Conservation (phyloP, 2,888 invertebrate genomes). For the Helleia helle region DNA sequence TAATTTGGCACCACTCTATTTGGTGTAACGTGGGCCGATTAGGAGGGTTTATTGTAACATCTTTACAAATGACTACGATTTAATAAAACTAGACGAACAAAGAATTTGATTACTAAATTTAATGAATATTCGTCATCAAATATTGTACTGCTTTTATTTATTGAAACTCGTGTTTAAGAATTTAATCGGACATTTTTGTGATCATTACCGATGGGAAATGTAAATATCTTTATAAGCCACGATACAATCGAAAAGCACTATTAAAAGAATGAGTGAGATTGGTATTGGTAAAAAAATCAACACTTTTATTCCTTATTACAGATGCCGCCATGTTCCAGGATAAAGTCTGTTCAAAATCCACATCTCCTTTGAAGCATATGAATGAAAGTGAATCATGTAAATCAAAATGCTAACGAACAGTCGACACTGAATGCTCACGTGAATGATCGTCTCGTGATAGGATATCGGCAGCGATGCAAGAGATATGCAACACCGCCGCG, state of each 20-base stretch:
- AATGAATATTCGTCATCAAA: too few relatives aligned
- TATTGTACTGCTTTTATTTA: too few relatives aligned
- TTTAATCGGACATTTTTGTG: too few relatives aligned
- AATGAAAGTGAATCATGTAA: constrained; percentile 19
- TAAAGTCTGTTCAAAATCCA: constrained; percentile 24
- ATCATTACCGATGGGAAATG: too few relatives aligned
- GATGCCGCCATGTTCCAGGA: constrained; percentile 16
- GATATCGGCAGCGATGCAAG: constrained; percentile 69
- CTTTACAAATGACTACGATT: constrained; percentile 15
- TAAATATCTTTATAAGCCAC: too few relatives aligned
- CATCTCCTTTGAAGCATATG: constrained; percentile 7
- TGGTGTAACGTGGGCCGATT: constrained; percentile 38
- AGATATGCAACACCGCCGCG: constrained; percentile 71
- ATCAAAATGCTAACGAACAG: constrained; percentile 56
- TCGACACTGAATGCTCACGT: constrained; percentile 46
- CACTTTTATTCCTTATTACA: too few relatives aligned
- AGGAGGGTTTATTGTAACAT: constrained; percentile 27
- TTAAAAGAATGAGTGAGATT: too few relatives aligned
- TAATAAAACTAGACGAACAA: constrained; percentile 4
- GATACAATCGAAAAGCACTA: too few relatives aligned
- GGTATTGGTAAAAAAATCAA: too few relatives aligned
- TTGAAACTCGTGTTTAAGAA: too few relatives aligned
- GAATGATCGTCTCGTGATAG: constrained; percentile 49
- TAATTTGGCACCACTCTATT: constrained; percentile 59
- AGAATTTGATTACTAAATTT: background rate